Evolutionary conservation across 2,888 invertebrate genomes (phyloP), one percentile per base, ranked within the genome.

Genomic region (Acleris emargana): DNA sequence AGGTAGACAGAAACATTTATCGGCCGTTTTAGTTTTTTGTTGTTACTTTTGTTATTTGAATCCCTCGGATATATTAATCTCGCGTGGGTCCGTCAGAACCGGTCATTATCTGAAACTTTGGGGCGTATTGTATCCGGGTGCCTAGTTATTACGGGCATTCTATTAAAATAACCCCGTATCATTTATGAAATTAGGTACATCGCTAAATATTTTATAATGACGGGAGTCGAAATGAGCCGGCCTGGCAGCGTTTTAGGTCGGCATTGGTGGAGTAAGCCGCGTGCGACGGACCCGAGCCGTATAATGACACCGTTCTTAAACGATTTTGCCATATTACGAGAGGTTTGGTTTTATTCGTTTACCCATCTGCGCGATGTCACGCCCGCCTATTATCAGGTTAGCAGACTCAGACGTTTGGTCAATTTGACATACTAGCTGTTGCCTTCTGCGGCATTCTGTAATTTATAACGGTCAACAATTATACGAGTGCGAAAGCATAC

Each of bases 171-270:
- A 81, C 85, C 81, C 83, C 76, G 84, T 87, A 88, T 89, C 86
- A 89, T 91, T 91, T 89, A 87, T 80, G 73, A 89, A 92, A 91
- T 92, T 89, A 87, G 89, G 83, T 85, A 83, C 82, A 88, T 89
- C 88, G 91, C 91, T 92, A 92, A 92, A 92, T 91, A 92, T 91
- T 92, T 91, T 91, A 85, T 92, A 91, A 92, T 91, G 86, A 87
- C 76, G 82, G 83, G 83, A 80, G 76, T 77, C 72, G 73, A 81
- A 87, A 84, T 85, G 79, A 81, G 80, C 82, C 82, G 80, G 84
- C 80, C 77, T 86, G 83, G 81, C 78, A 82, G 77, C 85, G 78
- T 85, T 87, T 87, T 83, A 38, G 73, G 74, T 76, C 74, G 79
- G 79, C 80, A 78, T 80, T 81, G 80, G 76, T 76, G 77, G 76